Percentiles rank a stretch among this genome's conserved stretches.
phyloP scores from a whole-genome alignment of 1,140 invertebrate genomes.

The Meloidogyne exigua region DNA sequence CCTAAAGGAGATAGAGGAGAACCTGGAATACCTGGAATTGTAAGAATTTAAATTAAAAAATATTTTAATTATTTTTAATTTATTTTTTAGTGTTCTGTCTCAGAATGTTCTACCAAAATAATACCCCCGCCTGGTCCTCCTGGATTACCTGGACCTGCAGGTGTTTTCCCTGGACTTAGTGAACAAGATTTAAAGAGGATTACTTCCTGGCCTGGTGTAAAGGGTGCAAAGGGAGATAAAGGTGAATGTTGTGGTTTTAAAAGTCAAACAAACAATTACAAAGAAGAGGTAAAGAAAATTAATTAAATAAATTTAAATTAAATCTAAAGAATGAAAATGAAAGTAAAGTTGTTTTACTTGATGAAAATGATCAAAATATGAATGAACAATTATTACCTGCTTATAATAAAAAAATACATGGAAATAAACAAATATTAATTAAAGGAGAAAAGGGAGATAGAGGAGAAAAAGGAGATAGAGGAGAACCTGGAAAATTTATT shows the following conservation, averaged over 20 bases:
- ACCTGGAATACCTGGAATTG: conserved; percentile 29
- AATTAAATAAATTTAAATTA: not conserved
- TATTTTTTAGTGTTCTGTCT: not conserved
- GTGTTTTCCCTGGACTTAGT: conserved; percentile 41
- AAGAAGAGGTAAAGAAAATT: not conserved
- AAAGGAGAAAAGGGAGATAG: conserved; percentile 51
- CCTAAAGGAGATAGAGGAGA: conserved; percentile 37
- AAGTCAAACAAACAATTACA: not conserved
- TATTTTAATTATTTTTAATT: conserved; percentile 22
- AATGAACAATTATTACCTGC: conserved; percentile 16
- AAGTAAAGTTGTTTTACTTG: not conserved
- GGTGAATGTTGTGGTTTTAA: conserved; percentile 28
- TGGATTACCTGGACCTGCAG: conserved; percentile 30
- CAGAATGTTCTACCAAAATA: not conserved
- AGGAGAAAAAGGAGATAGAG: conserved; percentile 26
- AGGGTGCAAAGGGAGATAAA: conserved; percentile 46
- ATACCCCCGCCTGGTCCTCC: conserved; percentile 37
- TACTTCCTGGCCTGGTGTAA: conserved; percentile 44
- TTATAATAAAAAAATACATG: conserved; percentile 32
- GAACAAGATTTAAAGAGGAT: conserved; percentile 51
- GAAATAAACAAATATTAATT: conserved; percentile 10
- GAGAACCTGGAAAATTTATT: conserved; percentile 27
- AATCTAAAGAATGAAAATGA: not conserved
- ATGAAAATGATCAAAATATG: conserved; percentile 11
- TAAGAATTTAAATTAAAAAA: not conserved